Conservation (phyloP, 92 coral and sea anemone genomes). For the Parazoanthus atlanticus region DNA sequence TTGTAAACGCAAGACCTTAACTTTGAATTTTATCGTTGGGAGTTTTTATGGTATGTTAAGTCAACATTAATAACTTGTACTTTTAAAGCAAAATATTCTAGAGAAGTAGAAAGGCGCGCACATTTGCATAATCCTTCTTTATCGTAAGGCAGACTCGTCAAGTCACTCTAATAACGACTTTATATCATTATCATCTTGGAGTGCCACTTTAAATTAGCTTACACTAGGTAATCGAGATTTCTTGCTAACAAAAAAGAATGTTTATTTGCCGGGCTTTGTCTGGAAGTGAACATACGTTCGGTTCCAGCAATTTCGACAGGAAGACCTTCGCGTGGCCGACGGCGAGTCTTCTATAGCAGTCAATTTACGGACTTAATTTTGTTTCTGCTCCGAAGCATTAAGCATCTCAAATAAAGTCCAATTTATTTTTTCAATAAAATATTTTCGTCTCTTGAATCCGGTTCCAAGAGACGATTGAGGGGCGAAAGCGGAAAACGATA, state of each 20-base stretch:
- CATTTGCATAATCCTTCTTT: slow-evolving; percentile 2
- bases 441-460: background rate
- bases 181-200: background rate
- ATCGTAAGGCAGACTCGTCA: background rate
- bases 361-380: slow-evolving; percentile 1
- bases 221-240: background rate
- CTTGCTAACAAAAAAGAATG: background rate
- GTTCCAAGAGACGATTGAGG: background rate
- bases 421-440: slow-evolving; percentile 2
- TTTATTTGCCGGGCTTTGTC: background rate
- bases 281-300: background rate
- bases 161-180: background rate
- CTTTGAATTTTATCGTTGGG: no score
- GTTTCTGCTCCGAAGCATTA: slow-evolving; percentile 9
- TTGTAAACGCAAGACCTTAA: background rate
- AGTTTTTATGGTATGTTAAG: background rate
- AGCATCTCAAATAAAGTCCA: slow-evolving; percentile 16
- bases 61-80: background rate
- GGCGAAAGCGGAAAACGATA: slow-evolving; percentile 20
- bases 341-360: background rate
- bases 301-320: slow-evolving; percentile 7
- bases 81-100: background rate
- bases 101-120: background rate
- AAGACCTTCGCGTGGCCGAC: background rate
- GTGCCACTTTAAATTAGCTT: background rate